A percentile compares a stretch with the other conserved stretches of the same genome.
These are phyloP conservation scores for Drosophila dunni DNA, from an alignment of 1,140 invertebrate genomes.

Conservation along the genomic window DNA sequence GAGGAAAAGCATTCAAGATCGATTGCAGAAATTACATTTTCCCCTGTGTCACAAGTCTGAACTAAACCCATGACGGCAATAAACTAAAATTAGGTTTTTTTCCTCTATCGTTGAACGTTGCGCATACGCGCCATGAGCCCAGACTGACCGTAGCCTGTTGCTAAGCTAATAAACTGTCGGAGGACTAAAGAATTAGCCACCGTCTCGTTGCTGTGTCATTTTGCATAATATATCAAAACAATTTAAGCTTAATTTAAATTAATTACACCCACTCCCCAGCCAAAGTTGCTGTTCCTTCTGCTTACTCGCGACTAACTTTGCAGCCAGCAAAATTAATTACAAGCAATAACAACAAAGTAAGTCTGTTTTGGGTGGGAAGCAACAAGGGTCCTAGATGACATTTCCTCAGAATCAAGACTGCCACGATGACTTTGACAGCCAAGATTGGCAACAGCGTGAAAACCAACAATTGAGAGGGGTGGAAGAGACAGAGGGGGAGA, in stretches of 20 bases:
- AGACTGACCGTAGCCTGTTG: slow-evolving; percentile 9
- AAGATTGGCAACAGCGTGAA: slow-evolving; percentile 25
- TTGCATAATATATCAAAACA: slow-evolving; percentile 60
- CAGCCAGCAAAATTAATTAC: slow-evolving; percentile 68
- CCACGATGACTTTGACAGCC: slow-evolving; percentile 57
- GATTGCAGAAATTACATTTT: slow-evolving; percentile 28
- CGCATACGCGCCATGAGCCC: slow-evolving; percentile 34
- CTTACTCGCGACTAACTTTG: slow-evolving; percentile 7
- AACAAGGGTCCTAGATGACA: slow-evolving; percentile 37
- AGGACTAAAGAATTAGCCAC: slow-evolving; percentile 12
- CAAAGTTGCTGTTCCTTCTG: slow-evolving; percentile 19
- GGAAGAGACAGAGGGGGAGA: not conserved
- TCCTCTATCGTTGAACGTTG: slow-evolving; percentile 13
- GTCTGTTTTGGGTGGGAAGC: not conserved
- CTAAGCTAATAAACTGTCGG: slow-evolving; percentile 5
- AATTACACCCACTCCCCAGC: slow-evolving; percentile 47
- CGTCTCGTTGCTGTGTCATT: slow-evolving; percentile 7
- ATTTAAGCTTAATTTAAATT: slow-evolving; percentile 72
- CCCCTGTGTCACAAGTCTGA: not conserved
- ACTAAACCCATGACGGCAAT: slow-evolving; percentile 38
- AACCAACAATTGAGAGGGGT: not conserved
- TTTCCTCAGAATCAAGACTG: slow-evolving; percentile 63
- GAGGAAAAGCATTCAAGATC: slow-evolving; percentile 3
- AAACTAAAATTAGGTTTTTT: slow-evolving; percentile 43
- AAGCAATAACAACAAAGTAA: slow-evolving; percentile 58